Conservation (phyloP, 2,888 invertebrate genomes). For the Adineta ricciae region DNA sequence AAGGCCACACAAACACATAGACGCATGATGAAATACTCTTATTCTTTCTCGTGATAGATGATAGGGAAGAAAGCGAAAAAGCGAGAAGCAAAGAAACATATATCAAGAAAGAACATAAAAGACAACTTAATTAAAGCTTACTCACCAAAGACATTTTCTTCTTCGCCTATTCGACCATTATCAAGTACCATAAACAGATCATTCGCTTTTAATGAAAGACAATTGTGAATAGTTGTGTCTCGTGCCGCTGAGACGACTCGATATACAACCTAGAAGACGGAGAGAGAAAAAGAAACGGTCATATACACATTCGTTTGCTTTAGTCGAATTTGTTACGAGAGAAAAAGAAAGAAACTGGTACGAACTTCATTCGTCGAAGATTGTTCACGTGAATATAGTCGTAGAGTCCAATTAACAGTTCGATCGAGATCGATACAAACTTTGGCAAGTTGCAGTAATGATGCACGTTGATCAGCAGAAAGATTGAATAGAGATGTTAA, state of each 20-base stretch:
- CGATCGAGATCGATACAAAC: not conserved
- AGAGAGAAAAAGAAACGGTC: not conserved
- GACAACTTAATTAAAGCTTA: conserved; percentile 10
- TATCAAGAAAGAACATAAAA: not conserved
- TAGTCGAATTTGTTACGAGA: not conserved
- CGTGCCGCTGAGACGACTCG: not conserved
- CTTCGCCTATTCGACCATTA: not conserved
- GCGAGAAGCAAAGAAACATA: not conserved
- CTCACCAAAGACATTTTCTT: conserved; percentile 5
- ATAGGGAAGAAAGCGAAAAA: conserved; percentile 5
- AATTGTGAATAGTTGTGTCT: not conserved
- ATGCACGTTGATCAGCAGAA: not conserved
- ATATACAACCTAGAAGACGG: not conserved
- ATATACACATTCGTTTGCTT: not conserved
- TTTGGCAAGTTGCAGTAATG: not conserved
- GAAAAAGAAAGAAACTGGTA: not conserved
- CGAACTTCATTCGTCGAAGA: not conserved
- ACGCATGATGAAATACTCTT: conserved; percentile 5
- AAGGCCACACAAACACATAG: conserved; percentile 5
- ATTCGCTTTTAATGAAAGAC: not conserved
- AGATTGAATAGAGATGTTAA: not conserved
- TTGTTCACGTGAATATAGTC: not conserved
- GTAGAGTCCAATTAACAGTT: not conserved
- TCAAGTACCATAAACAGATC: conserved; percentile 9
- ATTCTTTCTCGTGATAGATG: conserved; percentile 9